phyloP scores from a whole-genome alignment of 1,140 invertebrate genomes.

The Orchesella cincta region DNA sequence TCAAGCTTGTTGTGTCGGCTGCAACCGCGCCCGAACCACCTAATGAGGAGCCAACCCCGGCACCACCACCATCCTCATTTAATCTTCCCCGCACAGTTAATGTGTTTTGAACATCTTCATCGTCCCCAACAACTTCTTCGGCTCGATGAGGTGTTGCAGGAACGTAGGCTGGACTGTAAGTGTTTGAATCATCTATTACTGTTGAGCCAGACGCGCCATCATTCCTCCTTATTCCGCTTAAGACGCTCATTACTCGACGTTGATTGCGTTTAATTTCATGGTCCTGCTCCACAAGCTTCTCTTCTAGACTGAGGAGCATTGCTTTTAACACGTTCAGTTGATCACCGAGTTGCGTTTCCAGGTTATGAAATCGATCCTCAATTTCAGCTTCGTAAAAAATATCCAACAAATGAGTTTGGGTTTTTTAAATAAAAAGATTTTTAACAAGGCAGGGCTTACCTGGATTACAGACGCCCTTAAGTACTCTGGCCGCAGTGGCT shows the following conservation, averaged over 20 bases:
- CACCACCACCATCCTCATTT: background rate
- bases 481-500: conserved; percentile 57
- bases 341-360: conserved; percentile 53
- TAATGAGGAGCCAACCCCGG: background rate
- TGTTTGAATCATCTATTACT: conserved; percentile 30
- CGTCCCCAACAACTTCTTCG: conserved; percentile 37
- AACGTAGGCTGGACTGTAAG: conserved; percentile 26
- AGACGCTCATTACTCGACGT: conserved; percentile 22
- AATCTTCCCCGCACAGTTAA: background rate
- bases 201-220: conserved; percentile 20
- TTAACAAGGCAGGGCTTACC: conserved; percentile 55
- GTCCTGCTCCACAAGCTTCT: conserved; percentile 54
- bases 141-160: conserved; percentile 36
- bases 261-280: conserved; percentile 47
- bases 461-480: conserved; percentile 58
- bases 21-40: no score
- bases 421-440: no score
- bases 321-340: conserved; percentile 55
- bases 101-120: background rate
- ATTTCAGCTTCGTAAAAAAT: conserved; percentile 52
- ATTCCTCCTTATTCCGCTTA: conserved; percentile 23
- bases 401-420: background rate
- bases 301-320: conserved; percentile 54
- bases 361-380: conserved; percentile 53
- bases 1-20: background rate